Evolutionary conservation across 2,888 invertebrate genomes (phyloP), one percentile per base, ranked within the genome.

Genomic region (Muscina levida): DNA sequence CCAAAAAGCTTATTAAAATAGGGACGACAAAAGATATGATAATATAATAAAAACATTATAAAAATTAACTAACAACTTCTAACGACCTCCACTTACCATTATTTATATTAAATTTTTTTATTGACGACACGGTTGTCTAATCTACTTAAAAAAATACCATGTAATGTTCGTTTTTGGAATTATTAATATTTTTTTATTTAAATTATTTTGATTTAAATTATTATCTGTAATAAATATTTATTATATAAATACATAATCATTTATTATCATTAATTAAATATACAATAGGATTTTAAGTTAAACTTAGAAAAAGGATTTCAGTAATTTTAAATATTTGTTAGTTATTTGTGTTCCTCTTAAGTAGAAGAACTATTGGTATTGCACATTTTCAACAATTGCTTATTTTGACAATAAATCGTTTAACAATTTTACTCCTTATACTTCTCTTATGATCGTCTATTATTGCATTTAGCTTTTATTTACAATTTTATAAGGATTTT

Each of bases 331-430:
- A 37, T 22, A n/a, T 59, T 59, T 31, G 59, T 59, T 37, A 15
- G 22, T 48, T 4, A 1, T 19, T 19, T 19, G 5, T 48, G 6
- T 48, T 57, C 19, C 24, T 22, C 56, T 56, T 26, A 5, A 31
- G 8, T 31, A 31, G 31, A 8, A 31, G 8, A 31, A 31, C 8
- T n/a, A n/a, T n/a, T 31, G 3, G 3, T 74, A 74, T 81, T 81
- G 77, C 81, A 81, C 77, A 81, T 71, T 22, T 72, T 81, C 74
- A 77, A 81, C 77, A 77, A 72, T 77, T 81, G 77, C 77, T 81
- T 74, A 74, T 51, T 59, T 59, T 68, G 57, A 81, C 44, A 72
- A 74, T 72, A 79, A 70, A 53, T 24, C 39, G 68, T 62, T 81
- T 53, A 81, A 81, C 81, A 81, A 77, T 71, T 59, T 72, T 62